Base-by-base conservation (phyloP, 1,140 invertebrate genomes). In the Pseudachorutes palmiensis region DNA sequence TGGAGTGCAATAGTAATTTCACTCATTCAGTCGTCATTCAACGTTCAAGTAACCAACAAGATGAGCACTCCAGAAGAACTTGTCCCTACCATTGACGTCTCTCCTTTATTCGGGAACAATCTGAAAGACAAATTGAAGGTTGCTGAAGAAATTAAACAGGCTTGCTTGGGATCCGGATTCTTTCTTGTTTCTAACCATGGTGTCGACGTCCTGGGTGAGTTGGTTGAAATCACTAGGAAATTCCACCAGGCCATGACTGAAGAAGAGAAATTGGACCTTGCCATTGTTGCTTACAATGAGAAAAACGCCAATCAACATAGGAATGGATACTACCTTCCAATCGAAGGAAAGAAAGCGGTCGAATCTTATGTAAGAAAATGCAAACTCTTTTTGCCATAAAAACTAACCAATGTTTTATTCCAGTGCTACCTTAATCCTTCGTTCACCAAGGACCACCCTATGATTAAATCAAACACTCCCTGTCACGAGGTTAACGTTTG, bases 221-320 rank as follows among this genome's bases (percentile, higher is more conserved):
- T 64, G 19, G 36, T 64, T 12, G 24, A 24, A 14, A 51, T 16
- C 12, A 64, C 62, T 19, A 3, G 41, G 5, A 51, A 64, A 26
- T 64, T 64, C 26, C 62, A 64, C 26, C 62, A 49, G 31, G 16
- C 9, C 19, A 5, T 64, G 32, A 9, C 33, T 3, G 62, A 51
- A n/a, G 32, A 64, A 30, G 62, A 64, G 31, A 64, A 64, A 31
- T 64, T 3, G 32, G 33, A 64, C 33, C 26, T 64, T 3, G 31
- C 62, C 12, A 64, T 64, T 49, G 62, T 64, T 24, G 62, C 62
- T 16, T 64, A 64, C 62, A 64, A 64, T 36, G 36, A 64, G 41
- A 29, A 45, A 19, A 64, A 64, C 41, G n/a, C 31, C 14, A 55
- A 3, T 5, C 62, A 64, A 31, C 33, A 45, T n/a, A 9, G 62